Evolutionary conservation across 2,113 vertebrate genomes (phyloP).

Genomic region (Suricata suricatta): DNA sequence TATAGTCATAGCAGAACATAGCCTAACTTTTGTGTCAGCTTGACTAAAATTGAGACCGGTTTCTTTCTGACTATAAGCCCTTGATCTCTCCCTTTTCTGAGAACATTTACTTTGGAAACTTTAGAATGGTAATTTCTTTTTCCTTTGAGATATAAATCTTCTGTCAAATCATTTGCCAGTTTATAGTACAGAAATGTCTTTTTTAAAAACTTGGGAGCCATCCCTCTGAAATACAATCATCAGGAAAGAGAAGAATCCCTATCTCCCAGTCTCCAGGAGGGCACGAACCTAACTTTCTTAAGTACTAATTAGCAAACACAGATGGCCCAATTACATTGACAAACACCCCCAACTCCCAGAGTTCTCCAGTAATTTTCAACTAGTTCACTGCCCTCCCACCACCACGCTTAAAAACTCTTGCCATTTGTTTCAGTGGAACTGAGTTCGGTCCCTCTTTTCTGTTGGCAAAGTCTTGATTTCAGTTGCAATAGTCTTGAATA

Average conservation of each 20-base stretch:
- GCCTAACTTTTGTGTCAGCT: background rate
- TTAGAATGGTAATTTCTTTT: background rate
- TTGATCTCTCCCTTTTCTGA: background rate
- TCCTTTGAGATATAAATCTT: background rate
- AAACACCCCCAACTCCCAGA: fast-evolving
- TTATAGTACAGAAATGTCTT: background rate
- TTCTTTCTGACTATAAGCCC: background rate
- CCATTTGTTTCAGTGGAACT: background rate
- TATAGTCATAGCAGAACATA: background rate
- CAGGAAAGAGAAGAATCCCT: background rate
- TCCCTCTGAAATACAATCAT: background rate
- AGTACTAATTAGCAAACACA: background rate
- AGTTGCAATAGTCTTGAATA: background rate
- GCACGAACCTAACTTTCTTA: background rate
- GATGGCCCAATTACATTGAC: background rate
- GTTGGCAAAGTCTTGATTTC: background rate
- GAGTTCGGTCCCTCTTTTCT: background rate
- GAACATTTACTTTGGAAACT: background rate
- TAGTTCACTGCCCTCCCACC: background rate
- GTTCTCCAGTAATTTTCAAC: too few species aligned
- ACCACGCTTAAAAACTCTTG: background rate
- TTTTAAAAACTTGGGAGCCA: background rate
- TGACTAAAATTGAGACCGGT: background rate
- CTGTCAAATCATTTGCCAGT: background rate
- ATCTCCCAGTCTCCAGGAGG: background rate